Base-by-base conservation (phyloP, 2,888 invertebrate species). In the Euclidia mi region DNA sequence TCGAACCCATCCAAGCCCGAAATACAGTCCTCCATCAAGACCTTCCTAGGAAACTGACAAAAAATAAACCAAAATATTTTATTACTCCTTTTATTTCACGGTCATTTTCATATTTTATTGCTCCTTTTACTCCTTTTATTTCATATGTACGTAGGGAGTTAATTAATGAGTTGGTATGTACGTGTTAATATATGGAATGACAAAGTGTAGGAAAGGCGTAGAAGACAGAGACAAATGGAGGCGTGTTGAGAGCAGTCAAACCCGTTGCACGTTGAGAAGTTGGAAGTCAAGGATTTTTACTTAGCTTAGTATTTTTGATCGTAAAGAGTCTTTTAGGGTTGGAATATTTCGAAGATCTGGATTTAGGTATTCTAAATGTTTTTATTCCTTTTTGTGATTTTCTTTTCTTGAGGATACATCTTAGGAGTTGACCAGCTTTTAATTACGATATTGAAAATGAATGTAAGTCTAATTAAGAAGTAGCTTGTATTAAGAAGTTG, bases 101-200 rank as follows among this genome's bases (percentile, higher is more conserved):
- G 37, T 70, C n/a, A n/a, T n/a, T n/a, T n/a, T n/a, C n/a, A n/a
- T n/a, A n/a, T n/a, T n/a, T n/a, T n/a, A n/a, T n/a, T n/a, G n/a
- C n/a, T n/a, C n/a, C n/a, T n/a, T n/a, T n/a, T n/a, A n/a, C n/a
- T n/a, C n/a, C n/a, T n/a, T n/a, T n/a, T n/a, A n/a, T n/a, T 55
- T 74, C 56, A 70, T 71, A 44, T 70, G 44, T 58, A 57, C 62
- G 66, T 52, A 45, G 45, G 38, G 34, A 40, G 48, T 48, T 56
- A 56, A 56, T 50, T 71, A 71, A 70, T 70, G 62, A 50, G 48
- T 45, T 25, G 29, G 42, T 57, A 38, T 66, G 63, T 74, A 65
- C 66, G 56, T 74, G 62, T 71, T 74, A 71, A 71, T 71, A 58
- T 74, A 71, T 49, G 51, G 46, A 66, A 63, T 71, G 71, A 71